Evolutionary conservation across 2,888 invertebrate genomes (phyloP).

Genomic region (Ophion costatus): DNA sequence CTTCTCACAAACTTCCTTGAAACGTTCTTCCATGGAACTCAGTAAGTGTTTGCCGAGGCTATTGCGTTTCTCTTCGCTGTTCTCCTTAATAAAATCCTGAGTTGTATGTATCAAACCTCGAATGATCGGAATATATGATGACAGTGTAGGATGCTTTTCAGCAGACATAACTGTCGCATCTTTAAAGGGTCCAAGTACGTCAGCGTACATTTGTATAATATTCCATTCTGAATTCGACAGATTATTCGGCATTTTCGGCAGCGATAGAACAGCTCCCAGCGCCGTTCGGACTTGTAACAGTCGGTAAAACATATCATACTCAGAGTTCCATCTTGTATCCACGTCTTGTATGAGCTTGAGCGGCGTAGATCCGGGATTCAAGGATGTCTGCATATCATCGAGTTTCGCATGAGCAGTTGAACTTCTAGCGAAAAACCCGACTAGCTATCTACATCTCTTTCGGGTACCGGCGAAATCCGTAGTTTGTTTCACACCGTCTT

Average conservation of each 20-base stretch:
- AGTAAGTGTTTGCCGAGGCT: slow-evolving; percentile 9
- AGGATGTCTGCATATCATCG: slow-evolving; percentile 5
- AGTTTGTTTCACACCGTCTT: neutral
- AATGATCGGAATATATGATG: slow-evolving; percentile 15
- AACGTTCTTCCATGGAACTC: slow-evolving; percentile 8
- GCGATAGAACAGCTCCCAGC: slow-evolving; percentile 16
- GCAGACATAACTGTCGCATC: slow-evolving; percentile 16
- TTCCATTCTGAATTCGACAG: slow-evolving; percentile 12
- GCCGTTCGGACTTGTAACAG: slow-evolving; percentile 12
- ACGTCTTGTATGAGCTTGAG: slow-evolving; percentile 21
- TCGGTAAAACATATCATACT: slow-evolving; percentile 15
- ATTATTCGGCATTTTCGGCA: slow-evolving; percentile 22
- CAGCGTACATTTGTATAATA: slow-evolving; percentile 18
- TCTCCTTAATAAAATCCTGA: slow-evolving; percentile 2
- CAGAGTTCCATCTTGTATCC: slow-evolving; percentile 24
- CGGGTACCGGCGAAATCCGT: slow-evolving; percentile 1
- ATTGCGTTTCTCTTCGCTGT: slow-evolving; percentile 16
- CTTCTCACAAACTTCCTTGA: neutral
- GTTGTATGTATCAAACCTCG: slow-evolving; percentile 20
- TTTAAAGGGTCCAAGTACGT: slow-evolving; percentile 20
- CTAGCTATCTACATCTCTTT: slow-evolving; percentile 8
- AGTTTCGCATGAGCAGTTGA: neutral
- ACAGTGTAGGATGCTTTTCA: slow-evolving; percentile 11
- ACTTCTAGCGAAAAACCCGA: slow-evolving; percentile 15
- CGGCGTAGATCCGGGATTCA: neutral